A percentile compares a stretch with the other conserved stretches of the same genome.
These are phyloP conservation scores for Podargus strigoides DNA, from an alignment of 2,797 vertebrate species.

Conservation along the genomic window DNA sequence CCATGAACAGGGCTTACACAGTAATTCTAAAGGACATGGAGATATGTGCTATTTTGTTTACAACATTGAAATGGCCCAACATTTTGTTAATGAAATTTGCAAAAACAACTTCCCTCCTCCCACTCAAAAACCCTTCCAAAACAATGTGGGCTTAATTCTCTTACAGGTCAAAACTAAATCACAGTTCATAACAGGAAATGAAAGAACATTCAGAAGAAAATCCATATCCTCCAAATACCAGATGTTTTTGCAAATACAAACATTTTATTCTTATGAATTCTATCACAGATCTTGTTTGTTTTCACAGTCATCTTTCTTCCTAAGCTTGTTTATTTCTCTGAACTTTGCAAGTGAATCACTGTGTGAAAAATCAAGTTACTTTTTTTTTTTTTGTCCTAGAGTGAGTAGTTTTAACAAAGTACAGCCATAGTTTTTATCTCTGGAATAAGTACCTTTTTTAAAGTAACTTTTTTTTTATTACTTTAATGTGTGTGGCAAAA, in stretches of 20 bases:
- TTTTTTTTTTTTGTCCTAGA: not conserved
- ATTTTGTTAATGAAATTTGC: not conserved
- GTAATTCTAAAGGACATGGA: not conserved
- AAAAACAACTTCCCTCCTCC: rapidly evolving
- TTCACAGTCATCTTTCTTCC: not conserved
- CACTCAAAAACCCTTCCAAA: not conserved
- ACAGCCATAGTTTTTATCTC: not conserved
- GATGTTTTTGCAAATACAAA: not conserved
- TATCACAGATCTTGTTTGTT: not conserved
- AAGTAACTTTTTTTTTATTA: not conserved
- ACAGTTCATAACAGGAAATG: not conserved
- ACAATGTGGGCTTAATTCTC: not conserved
- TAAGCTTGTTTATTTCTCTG: not conserved
- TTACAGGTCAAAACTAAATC: not conserved
- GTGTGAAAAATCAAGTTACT: not conserved
- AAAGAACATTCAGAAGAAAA: not conserved
- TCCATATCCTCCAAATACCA: not conserved
- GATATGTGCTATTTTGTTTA: not conserved
- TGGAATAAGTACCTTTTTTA: not conserved
- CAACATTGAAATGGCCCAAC: not conserved
- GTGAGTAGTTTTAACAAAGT: not conserved
- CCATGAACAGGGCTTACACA: not conserved
- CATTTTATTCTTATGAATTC: not conserved
- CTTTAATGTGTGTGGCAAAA: not conserved
- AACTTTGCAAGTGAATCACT: not conserved